Evolutionary conservation across 1,140 invertebrate genomes (phyloP).

Genomic region (Odontomachus brunneus): DNA sequence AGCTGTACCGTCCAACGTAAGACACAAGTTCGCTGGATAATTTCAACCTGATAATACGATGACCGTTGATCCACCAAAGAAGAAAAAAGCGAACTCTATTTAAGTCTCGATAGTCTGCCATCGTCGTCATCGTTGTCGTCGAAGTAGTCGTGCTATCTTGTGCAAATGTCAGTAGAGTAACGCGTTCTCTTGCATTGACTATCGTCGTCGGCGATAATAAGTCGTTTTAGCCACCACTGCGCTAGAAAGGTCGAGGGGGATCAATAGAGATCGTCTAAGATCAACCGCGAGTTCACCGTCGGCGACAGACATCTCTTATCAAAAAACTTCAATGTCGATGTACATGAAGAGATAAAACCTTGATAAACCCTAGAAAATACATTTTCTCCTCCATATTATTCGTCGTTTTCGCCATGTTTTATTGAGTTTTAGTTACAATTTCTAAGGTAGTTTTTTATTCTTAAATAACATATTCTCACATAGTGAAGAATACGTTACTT

Average conservation of each 20-base stretch:
- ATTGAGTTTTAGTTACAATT: not conserved
- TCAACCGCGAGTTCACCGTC: conserved; percentile 40
- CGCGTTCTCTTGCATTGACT: not conserved
- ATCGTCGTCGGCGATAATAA: not conserved
- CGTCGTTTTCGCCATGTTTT: not conserved
- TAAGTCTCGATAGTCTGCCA: not conserved
- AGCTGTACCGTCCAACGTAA: conserved; percentile 5
- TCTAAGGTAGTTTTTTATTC: too few relatives aligned
- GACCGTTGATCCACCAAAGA: conserved; percentile 26
- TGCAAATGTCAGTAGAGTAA: not conserved
- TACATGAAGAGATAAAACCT: not conserved
- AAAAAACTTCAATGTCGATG: conserved; percentile 7
- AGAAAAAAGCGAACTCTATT: conserved; percentile 22
- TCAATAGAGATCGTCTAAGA: conserved; percentile 35
- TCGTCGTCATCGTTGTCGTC: too few relatives aligned
- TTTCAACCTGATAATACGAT: conserved; percentile 20
- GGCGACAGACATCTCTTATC: conserved; percentile 27
- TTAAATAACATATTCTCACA: too few relatives aligned
- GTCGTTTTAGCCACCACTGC: not conserved
- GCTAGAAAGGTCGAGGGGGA: not conserved
- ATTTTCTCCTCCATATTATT: conserved; percentile 9
- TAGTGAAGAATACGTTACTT: too few relatives aligned
- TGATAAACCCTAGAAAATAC: not conserved
- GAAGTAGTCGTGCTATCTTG: not conserved
- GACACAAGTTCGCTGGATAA: conserved; percentile 25